Evolutionary conservation across 2,888 invertebrate species (phyloP), one percentile per base, ranked within the genome.

Genomic region (Agonopterix arenella): DNA sequence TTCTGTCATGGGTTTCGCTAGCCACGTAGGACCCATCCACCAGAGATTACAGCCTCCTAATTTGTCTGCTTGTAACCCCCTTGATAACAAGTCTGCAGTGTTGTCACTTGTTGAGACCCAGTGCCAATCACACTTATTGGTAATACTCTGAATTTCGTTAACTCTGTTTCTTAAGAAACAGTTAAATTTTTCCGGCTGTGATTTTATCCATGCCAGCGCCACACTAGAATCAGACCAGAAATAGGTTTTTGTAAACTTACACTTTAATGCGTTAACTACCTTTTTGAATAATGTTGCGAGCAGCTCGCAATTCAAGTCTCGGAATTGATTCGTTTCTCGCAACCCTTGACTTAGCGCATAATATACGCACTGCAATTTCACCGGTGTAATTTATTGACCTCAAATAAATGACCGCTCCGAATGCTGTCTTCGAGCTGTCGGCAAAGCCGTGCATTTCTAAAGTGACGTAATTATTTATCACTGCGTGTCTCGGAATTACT

Each of bases 181-280:
- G n/a, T n/a, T n/a, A n/a, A n/a, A n/a, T n/a, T n/a, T n/a, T n/a
- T n/a, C n/a, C n/a, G n/a, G n/a, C n/a, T n/a, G n/a, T 55, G 56
- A 62, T 16, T 53, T 51, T 2, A 67, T 43, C 66, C 66, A 68
- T 1, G 64, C 66, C 18, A 67, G 44, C 0, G 66, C 64, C 2
- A 65, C 59, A 0, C 58, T 62, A 2, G 64, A 66, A 45, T 68
- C 68, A 1, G 61, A 61, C 66, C 69, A 69, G 18, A 62, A 64
- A 5, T 40, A 42, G 4, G 16, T 42, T 2, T 41, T 46, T 4
- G 4, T 42, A 10, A 65, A 9, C 0, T 58, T 41, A 4, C 47
- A 7, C 13, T 62, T 49, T 2, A 67, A 53, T 5, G 64, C 55
- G 0, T 11, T 11, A 0, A 49, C 41, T 5, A 47, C 57, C 49